phyloP scores from a whole-genome alignment of 1,140 invertebrate species.

The Pogonus chalceus region DNA sequence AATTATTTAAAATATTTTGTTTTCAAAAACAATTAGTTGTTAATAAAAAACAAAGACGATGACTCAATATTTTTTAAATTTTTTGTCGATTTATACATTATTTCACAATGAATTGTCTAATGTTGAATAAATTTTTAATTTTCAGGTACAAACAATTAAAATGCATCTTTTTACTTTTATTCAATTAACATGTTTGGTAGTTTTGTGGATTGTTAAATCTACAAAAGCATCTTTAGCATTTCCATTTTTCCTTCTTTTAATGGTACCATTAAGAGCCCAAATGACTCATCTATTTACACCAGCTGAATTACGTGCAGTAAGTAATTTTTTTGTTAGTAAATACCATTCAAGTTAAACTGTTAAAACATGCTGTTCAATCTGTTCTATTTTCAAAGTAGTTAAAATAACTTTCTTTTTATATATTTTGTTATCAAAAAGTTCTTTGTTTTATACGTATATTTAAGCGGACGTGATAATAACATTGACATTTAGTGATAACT shows the following conservation, averaged over 20 bases:
- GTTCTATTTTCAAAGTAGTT: constrained; percentile 15
- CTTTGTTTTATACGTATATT: no score
- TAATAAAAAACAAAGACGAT: no score
- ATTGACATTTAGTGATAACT: no score
- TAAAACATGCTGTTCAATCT: constrained; percentile 13
- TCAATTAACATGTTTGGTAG: constrained; percentile 64
- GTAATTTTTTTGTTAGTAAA: constrained; percentile 27
- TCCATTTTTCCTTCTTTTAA: constrained; percentile 84
- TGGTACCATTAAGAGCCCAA: constrained; percentile 75
- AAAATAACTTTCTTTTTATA: no score
- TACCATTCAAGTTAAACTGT: no score
- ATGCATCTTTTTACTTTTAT: constrained; percentile 87
- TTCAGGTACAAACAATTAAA: constrained; percentile 75
- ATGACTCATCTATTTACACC: constrained; percentile 65
- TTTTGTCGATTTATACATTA: no score
- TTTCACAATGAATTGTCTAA: no score
- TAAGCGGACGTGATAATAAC: no score
- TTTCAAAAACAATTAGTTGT: no score
- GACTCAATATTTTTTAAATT: no score
- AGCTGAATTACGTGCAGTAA: constrained; percentile 71
- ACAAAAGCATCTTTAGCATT: constrained; percentile 77
- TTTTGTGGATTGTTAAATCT: constrained; percentile 82
- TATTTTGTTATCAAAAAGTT: constrained; percentile 8
- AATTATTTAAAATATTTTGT: no score
- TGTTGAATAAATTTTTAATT: no score